Base-by-base conservation (phyloP, 2,888 invertebrate species). In the Hyppa rectilinea region DNA sequence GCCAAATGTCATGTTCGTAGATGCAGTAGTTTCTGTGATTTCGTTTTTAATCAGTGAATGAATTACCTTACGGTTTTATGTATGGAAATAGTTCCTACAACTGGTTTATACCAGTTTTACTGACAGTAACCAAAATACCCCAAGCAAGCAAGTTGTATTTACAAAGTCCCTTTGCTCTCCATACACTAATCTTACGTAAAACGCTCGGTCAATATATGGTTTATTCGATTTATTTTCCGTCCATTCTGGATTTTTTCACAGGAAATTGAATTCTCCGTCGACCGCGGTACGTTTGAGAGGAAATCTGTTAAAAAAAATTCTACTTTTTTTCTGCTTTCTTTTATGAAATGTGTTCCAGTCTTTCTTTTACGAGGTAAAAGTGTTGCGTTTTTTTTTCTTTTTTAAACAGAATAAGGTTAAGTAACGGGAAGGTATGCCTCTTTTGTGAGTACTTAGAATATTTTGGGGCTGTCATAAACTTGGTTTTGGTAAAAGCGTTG, bases 261-360 rank as follows among this genome's bases (percentile, higher is more conserved):
- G 92, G 92, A 93, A 93, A 93, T 93, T 93, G 93, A 89, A 92
- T 92, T 90, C 89, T 85, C 87, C 86, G 87, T 78, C 84, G 87
- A 81, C 81, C 86, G 86, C 81, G 85, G 73, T 71, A 78, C 71
- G 75, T 80, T 75, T 73, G 56, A 50, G 55, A 80, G 74, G 58
- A 70, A 84, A 83, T 66, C 71, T 69, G 68, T 75, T n/a, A n/a
- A n/a, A n/a, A n/a, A n/a, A n/a, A n/a, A n/a, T n/a, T n/a, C n/a
- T n/a, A n/a, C n/a, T n/a, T n/a, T 65, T 52, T 52, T 36, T 63
- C 49, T 53, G 36, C 36, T 49, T 55, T 61, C 47, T 68, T 80
- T 66, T 77, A 80, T 75, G 59, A 81, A 83, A 81, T 84, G 68
- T 74, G 61, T 69, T 81, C 59, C 67, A 76, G 66, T 66, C 68